Base-by-base conservation (phyloP, 2,797 vertebrate genomes). In the Valencia hispanica region DNA sequence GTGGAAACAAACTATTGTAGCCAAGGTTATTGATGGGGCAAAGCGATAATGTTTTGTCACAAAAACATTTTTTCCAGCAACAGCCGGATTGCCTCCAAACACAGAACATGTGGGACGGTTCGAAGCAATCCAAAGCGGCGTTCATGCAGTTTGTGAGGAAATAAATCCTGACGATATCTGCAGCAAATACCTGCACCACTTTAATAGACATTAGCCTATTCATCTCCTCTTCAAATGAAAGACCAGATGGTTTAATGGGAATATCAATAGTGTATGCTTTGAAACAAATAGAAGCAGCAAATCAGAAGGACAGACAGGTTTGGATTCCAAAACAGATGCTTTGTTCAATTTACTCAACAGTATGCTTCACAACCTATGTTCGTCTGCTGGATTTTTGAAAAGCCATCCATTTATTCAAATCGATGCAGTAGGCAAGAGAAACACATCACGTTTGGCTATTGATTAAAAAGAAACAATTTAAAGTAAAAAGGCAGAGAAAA, bases 1-100 rank as follows among this genome's bases (percentile, higher is more conserved):
- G 73, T 76, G 82, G 82, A 92, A 88, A 91, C 90, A 89, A 90
- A 93, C 92, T 93, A 89, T 91, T 90, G 93, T 92, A 94, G 93
- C 91, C 94, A 95, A 91, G 92, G 91, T 94, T 95, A 95, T 95
- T 68, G 94, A 95, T 89, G 82, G 77, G 30, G 78, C 68, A 81
- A 94, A 93, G 95, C 94, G 94, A 95, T 96, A 94, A 94, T 91
- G 92, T 94, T 94, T 94, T 92, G 95, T 94, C 92, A 92, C 92
- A 88, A 94, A 94, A 91, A 94, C 91, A 36, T 34, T 94, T 92
- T 53, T 74, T 70, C 93, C 91, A 90, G 90, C 88, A 89, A 84
- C 88, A 83, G 87, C 88, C 68, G 73, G 85, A 85, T 81, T 69
- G 87, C 85, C 82, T 88, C 86, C 63, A 86, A 79, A 85, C 76